These are phyloP conservation scores for Monopis laevigella DNA, from an alignment of 2,888 invertebrate genomes.

Conservation along the genomic window DNA sequence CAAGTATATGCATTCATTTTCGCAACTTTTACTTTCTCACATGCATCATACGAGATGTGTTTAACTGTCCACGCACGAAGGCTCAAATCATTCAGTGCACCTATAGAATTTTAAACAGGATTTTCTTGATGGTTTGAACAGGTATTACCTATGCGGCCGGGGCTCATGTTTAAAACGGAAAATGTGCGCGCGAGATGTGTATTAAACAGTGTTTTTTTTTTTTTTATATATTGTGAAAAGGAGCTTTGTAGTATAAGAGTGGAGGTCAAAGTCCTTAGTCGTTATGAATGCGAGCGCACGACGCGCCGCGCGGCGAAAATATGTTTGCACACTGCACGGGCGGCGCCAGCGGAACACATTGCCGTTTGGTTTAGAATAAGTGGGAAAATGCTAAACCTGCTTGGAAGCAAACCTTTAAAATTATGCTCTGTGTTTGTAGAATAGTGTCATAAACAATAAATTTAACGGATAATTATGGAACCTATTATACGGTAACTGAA, in stretches of 20 bases:
- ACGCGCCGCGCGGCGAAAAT: slow-evolving; percentile 43
- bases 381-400: slow-evolving; percentile 30
- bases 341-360: slow-evolving; percentile 26
- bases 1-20: slow-evolving; percentile 6
- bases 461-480: background rate
- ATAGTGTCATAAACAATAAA: slow-evolving; percentile 4
- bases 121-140: slow-evolving; percentile 48
- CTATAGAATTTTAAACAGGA: slow-evolving; percentile 59
- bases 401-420: slow-evolving; percentile 17
- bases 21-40: slow-evolving; percentile 53
- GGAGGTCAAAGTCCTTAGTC: slow-evolving; percentile 41
- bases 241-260: slow-evolving; percentile 2
- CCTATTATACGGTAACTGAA: background rate
- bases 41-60: slow-evolving; percentile 49
- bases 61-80: slow-evolving; percentile 52
- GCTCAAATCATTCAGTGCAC: slow-evolving; percentile 49
- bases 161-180: slow-evolving; percentile 60
- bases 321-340: slow-evolving; percentile 35
- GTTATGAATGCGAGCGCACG: slow-evolving; percentile 62
- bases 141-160: slow-evolving; percentile 30
- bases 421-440: slow-evolving; percentile 5
- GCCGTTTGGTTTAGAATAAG: slow-evolving; percentile 34
- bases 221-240: slow-evolving; percentile 2
- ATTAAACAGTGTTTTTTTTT: slow-evolving; percentile 27
- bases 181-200: slow-evolving; percentile 46